Conservation (phyloP, 2,113 vertebrate species). For the Ceuthmochares aereus region DNA sequence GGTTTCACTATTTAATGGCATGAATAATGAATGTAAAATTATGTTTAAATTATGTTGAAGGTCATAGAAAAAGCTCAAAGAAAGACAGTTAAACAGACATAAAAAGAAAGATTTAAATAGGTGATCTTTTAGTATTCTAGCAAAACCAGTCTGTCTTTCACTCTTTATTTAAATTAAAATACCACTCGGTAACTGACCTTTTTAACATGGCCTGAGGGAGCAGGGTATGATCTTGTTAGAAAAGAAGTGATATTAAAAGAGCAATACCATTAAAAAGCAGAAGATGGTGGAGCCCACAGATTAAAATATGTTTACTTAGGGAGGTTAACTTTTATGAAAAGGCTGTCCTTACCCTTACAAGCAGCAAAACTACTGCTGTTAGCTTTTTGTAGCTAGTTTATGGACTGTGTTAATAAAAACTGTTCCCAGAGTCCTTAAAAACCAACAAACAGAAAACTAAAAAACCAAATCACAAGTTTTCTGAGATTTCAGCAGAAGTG, state of each 20-base stretch:
- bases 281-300: background rate
- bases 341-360: background rate
- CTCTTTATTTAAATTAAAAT: conserved; percentile 71
- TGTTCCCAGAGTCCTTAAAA: background rate
- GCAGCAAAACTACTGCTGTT: background rate
- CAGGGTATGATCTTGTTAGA: conserved; percentile 57
- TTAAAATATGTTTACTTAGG: conserved; percentile 45
- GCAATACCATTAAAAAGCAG: conserved; percentile 41
- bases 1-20: conserved; percentile 2
- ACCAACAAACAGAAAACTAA: background rate
- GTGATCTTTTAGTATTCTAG: conserved; percentile 54
- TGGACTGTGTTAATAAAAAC: background rate
- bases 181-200: conserved; percentile 69
- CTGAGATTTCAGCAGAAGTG: background rate
- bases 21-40: conserved; percentile 57
- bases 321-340: conserved; percentile 38
- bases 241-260: conserved; percentile 55
- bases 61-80: conserved; percentile 50
- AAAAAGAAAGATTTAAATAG: conserved; percentile 59
- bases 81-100: conserved; percentile 54
- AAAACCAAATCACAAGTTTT: background rate
- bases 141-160: conserved; percentile 44
- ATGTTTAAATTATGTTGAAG: conserved; percentile 57
- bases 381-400: background rate
- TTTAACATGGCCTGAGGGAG: conserved; percentile 71